phyloP scores from a whole-genome alignment of 2,113 vertebrate species.

The Cisticola juncidis region DNA sequence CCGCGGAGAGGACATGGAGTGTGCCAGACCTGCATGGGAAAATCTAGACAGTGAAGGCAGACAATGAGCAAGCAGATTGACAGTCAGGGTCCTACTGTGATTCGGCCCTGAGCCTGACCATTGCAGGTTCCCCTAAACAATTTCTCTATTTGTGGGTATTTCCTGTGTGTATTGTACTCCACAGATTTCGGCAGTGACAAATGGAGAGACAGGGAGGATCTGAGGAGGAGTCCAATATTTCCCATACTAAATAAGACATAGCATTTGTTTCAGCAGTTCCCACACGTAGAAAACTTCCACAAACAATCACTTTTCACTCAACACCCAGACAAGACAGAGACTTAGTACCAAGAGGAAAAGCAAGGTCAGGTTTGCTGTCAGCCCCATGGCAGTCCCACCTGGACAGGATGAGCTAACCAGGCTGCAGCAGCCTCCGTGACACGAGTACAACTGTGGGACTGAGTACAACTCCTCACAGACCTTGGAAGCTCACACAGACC shows the following conservation, averaged over 20 bases:
- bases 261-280: background rate
- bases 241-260: rapidly evolving
- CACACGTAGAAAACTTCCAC: background rate
- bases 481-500: rapidly evolving
- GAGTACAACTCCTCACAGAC: background rate
- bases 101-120: background rate
- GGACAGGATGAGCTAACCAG: rapidly evolving
- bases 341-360: background rate
- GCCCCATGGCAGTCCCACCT: rapidly evolving
- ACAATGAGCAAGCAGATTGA: background rate
- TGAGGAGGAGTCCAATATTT: background rate
- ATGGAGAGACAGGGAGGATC: rapidly evolving
- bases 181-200: background rate
- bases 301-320: background rate
- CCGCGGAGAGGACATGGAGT: rapidly evolving
- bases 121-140: rapidly evolving
- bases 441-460: background rate
- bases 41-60: rapidly evolving
- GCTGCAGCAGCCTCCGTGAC: rapidly evolving
- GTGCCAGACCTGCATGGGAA: background rate
- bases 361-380: too few relatives aligned
- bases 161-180: rapidly evolving
- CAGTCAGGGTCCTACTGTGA: background rate
- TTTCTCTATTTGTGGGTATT: background rate
- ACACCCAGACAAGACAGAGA: background rate